Percentiles rank a stretch among this genome's conserved stretches.
Evolutionary conservation across 2,113 vertebrate genomes (phyloP).

Genomic region (Vicugna pacos): DNA sequence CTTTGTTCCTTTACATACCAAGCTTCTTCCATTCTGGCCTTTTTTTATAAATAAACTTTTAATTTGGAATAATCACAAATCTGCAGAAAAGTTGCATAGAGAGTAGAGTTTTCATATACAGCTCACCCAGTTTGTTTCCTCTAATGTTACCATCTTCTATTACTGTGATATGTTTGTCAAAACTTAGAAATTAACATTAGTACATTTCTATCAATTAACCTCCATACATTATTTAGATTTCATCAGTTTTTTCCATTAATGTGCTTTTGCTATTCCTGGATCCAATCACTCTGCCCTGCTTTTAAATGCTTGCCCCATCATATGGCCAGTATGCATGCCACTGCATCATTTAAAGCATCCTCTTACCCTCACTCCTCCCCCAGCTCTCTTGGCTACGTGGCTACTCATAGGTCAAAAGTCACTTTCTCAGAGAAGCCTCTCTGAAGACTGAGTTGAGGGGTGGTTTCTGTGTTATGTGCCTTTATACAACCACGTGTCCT

Average conservation of each 20-base stretch:
- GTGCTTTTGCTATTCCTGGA: constrained; percentile 5
- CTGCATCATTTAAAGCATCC: neutral
- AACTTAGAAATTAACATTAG: neutral
- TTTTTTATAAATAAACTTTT: neutral
- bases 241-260: constrained; percentile 33
- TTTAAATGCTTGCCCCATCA: neutral
- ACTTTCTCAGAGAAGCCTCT: neutral
- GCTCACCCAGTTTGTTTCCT: neutral
- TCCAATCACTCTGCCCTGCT: neutral
- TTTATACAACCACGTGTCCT: neutral
- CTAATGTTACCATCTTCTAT: neutral
- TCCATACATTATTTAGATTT: constrained; percentile 22
- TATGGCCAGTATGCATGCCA: neutral
- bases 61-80: constrained; percentile 47
- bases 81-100: neutral
- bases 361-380: neutral
- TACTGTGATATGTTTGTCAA: neutral
- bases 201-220: neutral
- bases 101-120: neutral
- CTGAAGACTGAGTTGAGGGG: neutral
- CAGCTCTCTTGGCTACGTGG: neutral
- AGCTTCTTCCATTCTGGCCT: neutral
- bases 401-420: neutral
- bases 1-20: neutral
- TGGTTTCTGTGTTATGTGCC: neutral